A percentile compares a stretch with the other conserved stretches of the same genome.
These are phyloP conservation scores for Coelopa pilipes DNA, from an alignment of 2,888 invertebrate species.

Conservation along the genomic window DNA sequence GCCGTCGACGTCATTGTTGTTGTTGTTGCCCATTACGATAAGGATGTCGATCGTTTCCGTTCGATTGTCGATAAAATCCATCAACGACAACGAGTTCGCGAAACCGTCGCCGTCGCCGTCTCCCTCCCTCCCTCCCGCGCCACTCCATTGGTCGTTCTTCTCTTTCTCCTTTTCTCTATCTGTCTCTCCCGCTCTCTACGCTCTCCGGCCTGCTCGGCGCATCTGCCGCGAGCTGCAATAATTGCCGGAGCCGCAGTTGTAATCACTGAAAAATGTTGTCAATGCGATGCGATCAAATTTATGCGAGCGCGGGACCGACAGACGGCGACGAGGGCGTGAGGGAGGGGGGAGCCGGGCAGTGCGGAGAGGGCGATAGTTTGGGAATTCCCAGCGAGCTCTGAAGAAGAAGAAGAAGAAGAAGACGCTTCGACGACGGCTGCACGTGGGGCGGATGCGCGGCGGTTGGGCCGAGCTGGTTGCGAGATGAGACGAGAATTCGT, in stretches of 20 bases:
- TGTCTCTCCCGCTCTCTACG: not conserved
- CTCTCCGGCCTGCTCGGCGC: not conserved
- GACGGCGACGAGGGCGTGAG: not conserved
- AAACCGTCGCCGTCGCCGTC: conserved; percentile 1
- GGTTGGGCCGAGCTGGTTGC: not conserved
- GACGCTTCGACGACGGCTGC: too few species aligned
- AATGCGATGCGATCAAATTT: conserved; percentile 28
- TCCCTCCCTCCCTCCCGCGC: not conserved
- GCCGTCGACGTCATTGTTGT: too few species aligned
- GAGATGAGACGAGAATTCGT: not conserved
- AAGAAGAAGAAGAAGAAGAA: not conserved
- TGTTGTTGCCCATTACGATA: too few species aligned
- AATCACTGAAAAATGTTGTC: conserved; percentile 32
- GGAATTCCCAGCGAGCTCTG: conserved; percentile 17
- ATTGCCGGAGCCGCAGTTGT: conserved; percentile 17
- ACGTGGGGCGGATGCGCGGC: conserved; percentile 4
- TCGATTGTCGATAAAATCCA: conserved; percentile 31
- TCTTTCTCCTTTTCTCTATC: conserved; percentile 14
- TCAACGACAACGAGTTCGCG: conserved; percentile 17
- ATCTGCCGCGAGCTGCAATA: conserved; percentile 6
- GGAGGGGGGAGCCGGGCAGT: not conserved
- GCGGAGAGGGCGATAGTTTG: too few species aligned
- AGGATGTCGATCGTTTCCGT: conserved; percentile 25
- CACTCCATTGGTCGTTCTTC: too few species aligned
- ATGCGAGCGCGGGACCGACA: conserved; percentile 7